Evolutionary conservation across 2,888 invertebrate species (phyloP).

Genomic region (Zhengitettix transpicula): DNA sequence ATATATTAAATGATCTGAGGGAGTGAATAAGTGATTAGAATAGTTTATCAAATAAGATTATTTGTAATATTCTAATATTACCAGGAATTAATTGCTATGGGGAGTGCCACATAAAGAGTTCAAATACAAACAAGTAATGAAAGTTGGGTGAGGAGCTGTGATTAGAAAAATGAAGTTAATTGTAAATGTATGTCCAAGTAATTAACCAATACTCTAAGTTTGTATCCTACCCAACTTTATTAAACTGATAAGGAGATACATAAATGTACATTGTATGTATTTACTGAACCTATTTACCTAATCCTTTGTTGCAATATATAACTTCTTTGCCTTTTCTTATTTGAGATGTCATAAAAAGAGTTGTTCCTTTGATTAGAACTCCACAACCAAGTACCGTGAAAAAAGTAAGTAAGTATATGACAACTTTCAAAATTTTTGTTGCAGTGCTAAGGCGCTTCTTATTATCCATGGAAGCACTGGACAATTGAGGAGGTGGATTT

Average conservation of each 20-base stretch:
- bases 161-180: too few species aligned
- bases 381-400: conserved; percentile 68
- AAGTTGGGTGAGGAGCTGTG: too few species aligned
- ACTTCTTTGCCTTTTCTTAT: conserved; percentile 55
- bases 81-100: too few species aligned
- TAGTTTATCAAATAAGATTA: too few species aligned
- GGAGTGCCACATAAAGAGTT: too few species aligned
- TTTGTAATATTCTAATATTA: too few species aligned
- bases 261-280: not conserved
- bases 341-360: conserved; percentile 86
- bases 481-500: conserved; percentile 75
- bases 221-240: too few species aligned
- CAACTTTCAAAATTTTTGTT: conserved; percentile 64
- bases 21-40: too few species aligned
- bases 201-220: too few species aligned
- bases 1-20: too few species aligned
- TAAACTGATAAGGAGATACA: conserved; percentile 1
- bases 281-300: conserved; percentile 36
- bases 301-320: conserved; percentile 68
- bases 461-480: conserved; percentile 76
- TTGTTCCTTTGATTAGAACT: conserved; percentile 73
- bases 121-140: too few species aligned
- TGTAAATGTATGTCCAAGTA: too few species aligned
- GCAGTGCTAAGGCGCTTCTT: conserved; percentile 74
- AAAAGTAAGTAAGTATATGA: conserved; percentile 75